Evolutionary conservation across 2,113 vertebrate genomes (phyloP).

Genomic region (Pelmatolapia mariae): DNA sequence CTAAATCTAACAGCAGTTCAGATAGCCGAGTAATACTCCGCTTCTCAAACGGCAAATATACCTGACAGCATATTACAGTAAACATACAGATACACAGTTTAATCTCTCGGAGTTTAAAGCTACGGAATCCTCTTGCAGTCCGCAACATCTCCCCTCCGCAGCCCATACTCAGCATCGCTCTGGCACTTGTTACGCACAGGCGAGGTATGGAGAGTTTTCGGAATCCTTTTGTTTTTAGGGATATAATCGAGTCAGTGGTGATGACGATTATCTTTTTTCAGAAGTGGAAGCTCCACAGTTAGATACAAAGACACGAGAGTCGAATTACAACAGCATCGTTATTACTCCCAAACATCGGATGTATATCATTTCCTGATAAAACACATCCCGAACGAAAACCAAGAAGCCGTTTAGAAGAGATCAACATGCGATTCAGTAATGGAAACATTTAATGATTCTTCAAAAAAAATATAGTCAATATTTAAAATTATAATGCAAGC

Average conservation of each 20-base stretch:
- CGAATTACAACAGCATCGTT: background rate
- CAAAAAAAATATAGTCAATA: background rate
- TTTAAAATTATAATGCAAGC: background rate
- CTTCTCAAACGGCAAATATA: background rate
- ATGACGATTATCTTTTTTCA: background rate
- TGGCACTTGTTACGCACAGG: conserved; percentile 48
- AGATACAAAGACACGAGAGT: background rate
- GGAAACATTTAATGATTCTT: background rate
- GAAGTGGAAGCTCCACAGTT: background rate
- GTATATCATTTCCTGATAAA: background rate
- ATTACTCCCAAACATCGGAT: background rate
- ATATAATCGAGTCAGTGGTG: background rate
- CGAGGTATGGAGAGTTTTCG: background rate
- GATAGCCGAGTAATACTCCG: background rate
- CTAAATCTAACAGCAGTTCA: background rate
- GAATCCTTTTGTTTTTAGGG: background rate
- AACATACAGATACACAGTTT: background rate
- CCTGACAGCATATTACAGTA: background rate
- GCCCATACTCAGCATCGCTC: background rate
- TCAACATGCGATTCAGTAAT: background rate
- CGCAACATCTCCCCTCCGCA: background rate
- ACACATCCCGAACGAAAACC: background rate
- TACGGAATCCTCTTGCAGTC: background rate
- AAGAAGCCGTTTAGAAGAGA: background rate
- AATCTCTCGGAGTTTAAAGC: background rate